Conservation (phyloP, 2,888 invertebrate genomes). For the Halictus ligatus region DNA sequence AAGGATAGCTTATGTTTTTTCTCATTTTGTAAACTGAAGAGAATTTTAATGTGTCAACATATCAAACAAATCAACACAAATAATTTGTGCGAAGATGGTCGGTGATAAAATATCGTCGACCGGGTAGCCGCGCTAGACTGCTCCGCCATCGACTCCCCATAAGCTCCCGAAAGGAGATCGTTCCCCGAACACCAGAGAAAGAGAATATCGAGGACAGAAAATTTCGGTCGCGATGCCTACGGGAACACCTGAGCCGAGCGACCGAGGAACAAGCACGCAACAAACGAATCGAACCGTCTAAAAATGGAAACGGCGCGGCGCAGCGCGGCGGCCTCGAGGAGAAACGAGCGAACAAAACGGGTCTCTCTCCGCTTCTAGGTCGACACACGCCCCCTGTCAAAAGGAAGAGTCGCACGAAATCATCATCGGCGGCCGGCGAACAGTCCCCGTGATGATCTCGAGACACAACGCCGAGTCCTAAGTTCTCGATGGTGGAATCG, state of each 20-base stretch:
- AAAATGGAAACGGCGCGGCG: conserved; percentile 23
- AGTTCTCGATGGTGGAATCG: neutral
- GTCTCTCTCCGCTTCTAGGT: conserved; percentile 14
- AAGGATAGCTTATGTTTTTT: too few relatives aligned
- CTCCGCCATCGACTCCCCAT: too few relatives aligned
- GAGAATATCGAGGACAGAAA: neutral
- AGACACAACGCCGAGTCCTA: neutral
- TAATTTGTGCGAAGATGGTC: too few relatives aligned
- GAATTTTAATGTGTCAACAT: too few relatives aligned
- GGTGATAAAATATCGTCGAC: too few relatives aligned
- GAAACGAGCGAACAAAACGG: conserved; percentile 9
- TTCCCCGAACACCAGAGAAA: neutral
- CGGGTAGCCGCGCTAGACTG: neutral
- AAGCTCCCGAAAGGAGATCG: neutral
- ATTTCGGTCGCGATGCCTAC: neutral
- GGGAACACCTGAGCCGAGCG: neutral
- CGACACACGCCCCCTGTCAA: conserved; percentile 34
- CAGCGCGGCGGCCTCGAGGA: conserved; percentile 19
- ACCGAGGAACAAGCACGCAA: conserved; percentile 25
- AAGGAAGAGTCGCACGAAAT: conserved; percentile 25
- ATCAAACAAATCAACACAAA: too few relatives aligned
- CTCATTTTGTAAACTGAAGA: too few relatives aligned
- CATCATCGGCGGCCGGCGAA: neutral
- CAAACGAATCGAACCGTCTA: conserved; percentile 29
- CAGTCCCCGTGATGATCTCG: neutral